phyloP scores from a whole-genome alignment of 2,888 invertebrate species.

The Epicampocera succincta region DNA sequence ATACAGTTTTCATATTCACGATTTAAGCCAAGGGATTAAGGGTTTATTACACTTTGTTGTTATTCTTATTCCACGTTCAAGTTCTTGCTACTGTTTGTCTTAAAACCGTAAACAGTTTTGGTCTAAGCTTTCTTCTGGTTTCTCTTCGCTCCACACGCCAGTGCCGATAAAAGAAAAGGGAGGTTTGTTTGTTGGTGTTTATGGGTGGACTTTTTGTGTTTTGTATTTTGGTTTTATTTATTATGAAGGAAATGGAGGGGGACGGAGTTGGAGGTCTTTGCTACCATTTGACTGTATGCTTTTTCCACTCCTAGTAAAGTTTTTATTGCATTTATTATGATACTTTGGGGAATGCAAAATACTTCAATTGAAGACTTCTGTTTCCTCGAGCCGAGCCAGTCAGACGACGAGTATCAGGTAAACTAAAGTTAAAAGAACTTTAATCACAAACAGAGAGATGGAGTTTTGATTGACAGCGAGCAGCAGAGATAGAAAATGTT shows the following conservation, averaged over 20 bases:
- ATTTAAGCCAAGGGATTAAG: constrained; percentile 68
- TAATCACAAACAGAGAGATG: neutral
- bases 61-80: constrained; percentile 46
- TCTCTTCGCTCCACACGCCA: neutral
- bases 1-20: constrained; percentile 68
- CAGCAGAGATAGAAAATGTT: neutral
- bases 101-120: constrained; percentile 52
- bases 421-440: constrained; percentile 22
- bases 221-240: constrained; percentile 38
- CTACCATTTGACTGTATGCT: constrained; percentile 56
- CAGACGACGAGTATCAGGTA: constrained; percentile 13
- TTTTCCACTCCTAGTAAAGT: constrained; percentile 65
- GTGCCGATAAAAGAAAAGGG: constrained; percentile 47
- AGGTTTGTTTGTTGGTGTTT: constrained; percentile 39
- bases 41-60: constrained; percentile 64
- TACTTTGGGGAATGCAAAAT: constrained; percentile 63
- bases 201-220: constrained; percentile 49
- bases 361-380: constrained; percentile 57
- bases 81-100: constrained; percentile 29
- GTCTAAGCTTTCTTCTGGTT: constrained; percentile 8
- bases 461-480: neutral
- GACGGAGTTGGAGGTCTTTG: constrained; percentile 1
- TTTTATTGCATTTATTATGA: constrained; percentile 67
- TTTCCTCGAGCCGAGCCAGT: constrained; percentile 33
- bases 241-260: neutral